Base-by-base conservation (phyloP, 2,113 vertebrate species). In the Rutilus rutilus region DNA sequence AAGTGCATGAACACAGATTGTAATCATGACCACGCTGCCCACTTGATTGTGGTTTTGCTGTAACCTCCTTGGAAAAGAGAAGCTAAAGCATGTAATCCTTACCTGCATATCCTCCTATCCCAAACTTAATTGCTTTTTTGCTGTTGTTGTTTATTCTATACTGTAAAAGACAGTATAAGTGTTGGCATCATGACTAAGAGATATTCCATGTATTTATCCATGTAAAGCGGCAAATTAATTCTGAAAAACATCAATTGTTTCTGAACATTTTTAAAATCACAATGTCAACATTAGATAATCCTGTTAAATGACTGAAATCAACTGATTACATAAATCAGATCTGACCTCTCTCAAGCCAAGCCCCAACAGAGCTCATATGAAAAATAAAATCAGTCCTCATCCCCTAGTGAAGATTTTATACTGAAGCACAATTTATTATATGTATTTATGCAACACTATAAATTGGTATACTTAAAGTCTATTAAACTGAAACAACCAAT, bases 91-190 rank as follows among this genome's bases (percentile, higher is more conserved):
- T 71, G 19, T 79, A 87, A 84, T 87, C 60, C 62, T 54, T 78
- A 87, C 86, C 79, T 87, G 86, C 47, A 19, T 42, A 86, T 65
- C 74, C 42, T 73, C 27, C 30, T 60, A 60, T 83, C 73, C 76
- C 52, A 77, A 47, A 65, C 21, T 10, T 27, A 67, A 69, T 79
- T 79, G 33, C 36, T 79, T 85, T 77, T 21, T 25, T 33, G 33
- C 4, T 33, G 33, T 39, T 50, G 60, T 39, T 67, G n/a, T 59
- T 14, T 23, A 7, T 83, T 71, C 42, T 67, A 36, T 59, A 57
- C 50, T 71, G 39, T 69, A 33, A 45, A 77, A 6, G 2, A 47
- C 59, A 12, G 2, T 45, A 25, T 27, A 45, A 1, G 19, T 77
- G 42, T 52, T 25, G 47, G 73, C 54, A 65, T 33, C 42, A 65